Conservation (phyloP, 2,888 invertebrate species). For the Plebejus melissa region DNA sequence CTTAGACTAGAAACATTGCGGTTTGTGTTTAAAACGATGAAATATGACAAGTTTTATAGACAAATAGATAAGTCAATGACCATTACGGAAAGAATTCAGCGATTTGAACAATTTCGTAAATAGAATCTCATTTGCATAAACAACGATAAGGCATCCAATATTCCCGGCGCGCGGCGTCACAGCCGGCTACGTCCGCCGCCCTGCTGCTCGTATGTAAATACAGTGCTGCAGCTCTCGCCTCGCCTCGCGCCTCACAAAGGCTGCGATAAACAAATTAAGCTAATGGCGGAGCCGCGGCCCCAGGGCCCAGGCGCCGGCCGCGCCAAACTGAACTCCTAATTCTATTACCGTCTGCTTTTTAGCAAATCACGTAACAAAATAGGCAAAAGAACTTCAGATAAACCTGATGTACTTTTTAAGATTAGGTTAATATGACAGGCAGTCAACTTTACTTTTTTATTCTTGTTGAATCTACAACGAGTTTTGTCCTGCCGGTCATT, state of each 20-base stretch:
- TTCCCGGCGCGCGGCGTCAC: not conserved
- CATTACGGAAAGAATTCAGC: too few relatives aligned
- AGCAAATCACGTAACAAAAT: not conserved
- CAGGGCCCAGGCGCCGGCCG: not conserved
- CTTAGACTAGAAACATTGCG: too few relatives aligned
- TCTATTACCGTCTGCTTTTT: not conserved
- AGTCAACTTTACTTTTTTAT: not conserved
- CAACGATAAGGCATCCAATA: not conserved
- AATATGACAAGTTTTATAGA: too few relatives aligned
- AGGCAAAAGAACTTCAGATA: not conserved
- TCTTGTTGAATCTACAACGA: too few relatives aligned
- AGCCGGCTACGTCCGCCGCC: not conserved
- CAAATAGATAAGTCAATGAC: too few relatives aligned
- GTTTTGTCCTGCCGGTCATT: too few relatives aligned
- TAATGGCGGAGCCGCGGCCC: not conserved
- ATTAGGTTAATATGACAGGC: too few relatives aligned
- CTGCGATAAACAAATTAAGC: conserved; percentile 2
- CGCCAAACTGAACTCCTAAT: not conserved
- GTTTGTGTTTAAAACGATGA: too few relatives aligned
- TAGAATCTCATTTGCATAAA: not conserved
- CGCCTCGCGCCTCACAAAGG: not conserved
- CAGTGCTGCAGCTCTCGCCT: not conserved
- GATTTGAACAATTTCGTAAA: not conserved
- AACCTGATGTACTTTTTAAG: not conserved
- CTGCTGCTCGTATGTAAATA: not conserved